Conservation (phyloP, 1,140 invertebrate species). For the Drosophila parvula region DNA sequence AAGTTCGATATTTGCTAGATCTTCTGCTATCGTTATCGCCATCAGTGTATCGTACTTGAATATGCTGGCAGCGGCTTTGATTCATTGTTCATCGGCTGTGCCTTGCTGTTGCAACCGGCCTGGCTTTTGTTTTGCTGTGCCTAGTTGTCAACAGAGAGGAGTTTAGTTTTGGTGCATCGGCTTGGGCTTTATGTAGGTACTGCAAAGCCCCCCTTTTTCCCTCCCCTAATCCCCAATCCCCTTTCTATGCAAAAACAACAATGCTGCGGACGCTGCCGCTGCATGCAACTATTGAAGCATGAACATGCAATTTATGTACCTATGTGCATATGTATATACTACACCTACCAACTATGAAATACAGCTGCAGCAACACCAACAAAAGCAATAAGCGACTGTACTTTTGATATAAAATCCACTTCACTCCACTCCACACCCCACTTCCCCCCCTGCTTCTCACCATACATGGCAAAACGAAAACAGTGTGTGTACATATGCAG, state of each 20-base stretch:
- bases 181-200: conserved; percentile 65
- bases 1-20: not conserved
- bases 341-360: conserved; percentile 68
- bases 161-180: conserved; percentile 61
- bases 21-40: conserved; percentile 28
- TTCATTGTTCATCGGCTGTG: conserved; percentile 30
- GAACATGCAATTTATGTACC: conserved; percentile 80
- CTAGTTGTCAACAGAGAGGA: conserved; percentile 71
- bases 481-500: conserved; percentile 38
- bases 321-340: conserved; percentile 27
- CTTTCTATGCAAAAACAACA: conserved; percentile 25
- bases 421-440: conserved; percentile 10
- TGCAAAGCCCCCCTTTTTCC: not conserved
- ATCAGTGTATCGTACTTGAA: conserved; percentile 44
- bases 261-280: conserved; percentile 47
- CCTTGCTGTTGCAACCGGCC: conserved; percentile 27
- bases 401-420: conserved; percentile 80
- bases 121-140: conserved; percentile 54
- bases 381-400: conserved; percentile 64
- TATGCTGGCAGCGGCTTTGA: conserved; percentile 41
- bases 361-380: conserved; percentile 69
- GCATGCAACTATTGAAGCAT: conserved; percentile 80
- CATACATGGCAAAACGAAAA: conserved; percentile 67
- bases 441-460: not conserved
- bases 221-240: not conserved